Conservation (phyloP, 2,888 invertebrate species). For the Cerastoderma edule region DNA sequence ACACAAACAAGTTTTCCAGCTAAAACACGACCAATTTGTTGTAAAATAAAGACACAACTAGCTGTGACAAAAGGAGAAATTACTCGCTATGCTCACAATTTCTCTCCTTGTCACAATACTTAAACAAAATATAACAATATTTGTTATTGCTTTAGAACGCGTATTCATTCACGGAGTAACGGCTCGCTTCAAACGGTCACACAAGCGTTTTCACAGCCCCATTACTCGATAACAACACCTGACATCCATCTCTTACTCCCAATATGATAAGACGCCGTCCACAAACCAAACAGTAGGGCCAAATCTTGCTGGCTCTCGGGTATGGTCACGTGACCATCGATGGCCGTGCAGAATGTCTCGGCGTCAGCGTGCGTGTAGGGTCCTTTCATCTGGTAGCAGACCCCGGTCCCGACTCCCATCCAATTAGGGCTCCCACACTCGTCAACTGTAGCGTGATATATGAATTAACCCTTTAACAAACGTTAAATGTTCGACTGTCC, state of each 20-base stretch:
- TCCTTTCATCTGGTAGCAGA: constrained; percentile 3
- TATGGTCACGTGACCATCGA: constrained; percentile 1
- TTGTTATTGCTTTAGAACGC: no score
- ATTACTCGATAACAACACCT: no score
- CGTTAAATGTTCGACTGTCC: not conserved
- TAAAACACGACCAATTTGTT: no score
- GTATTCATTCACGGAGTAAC: no score
- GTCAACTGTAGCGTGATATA: not conserved
- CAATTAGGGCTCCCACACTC: constrained; percentile 13
- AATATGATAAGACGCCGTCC: constrained; percentile 7
- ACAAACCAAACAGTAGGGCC: constrained; percentile 3
- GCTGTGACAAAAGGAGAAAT: no score
- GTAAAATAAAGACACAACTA: no score
- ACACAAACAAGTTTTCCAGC: no score
- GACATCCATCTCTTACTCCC: constrained; percentile 10
- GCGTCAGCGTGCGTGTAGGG: constrained; percentile 5
- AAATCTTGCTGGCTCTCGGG: not conserved
- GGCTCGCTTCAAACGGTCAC: no score
- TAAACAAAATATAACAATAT: no score
- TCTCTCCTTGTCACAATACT: no score
- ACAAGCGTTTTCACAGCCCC: no score
- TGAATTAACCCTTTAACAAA: not conserved
- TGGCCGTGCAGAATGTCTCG: not conserved
- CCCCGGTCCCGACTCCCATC: constrained; percentile 6
- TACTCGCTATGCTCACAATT: no score